Base-by-base conservation (phyloP, 2,797 vertebrate genomes). In the Chelonia mydas region DNA sequence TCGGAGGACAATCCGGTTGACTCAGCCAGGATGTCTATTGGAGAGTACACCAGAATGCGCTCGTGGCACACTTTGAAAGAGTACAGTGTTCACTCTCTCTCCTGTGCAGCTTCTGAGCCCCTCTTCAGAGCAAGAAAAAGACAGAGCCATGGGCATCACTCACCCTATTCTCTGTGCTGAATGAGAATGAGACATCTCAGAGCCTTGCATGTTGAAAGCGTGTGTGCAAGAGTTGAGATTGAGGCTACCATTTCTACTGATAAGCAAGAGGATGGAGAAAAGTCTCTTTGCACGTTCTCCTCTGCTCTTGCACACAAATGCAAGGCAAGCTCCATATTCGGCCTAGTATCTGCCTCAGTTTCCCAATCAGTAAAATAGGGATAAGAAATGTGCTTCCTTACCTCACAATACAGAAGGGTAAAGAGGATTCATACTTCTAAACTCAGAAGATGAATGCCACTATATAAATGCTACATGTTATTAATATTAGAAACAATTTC, bases 131-230 rank as follows among this genome's bases (percentile, higher is more conserved):
- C 19, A 68, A n/a, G n/a, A 76, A 76, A 45, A 61, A 5, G 16
- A 7, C 49, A 37, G 37, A 8, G 6, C 10, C 0, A 0, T 0
- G 0, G 49, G 49, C 82, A 53, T 1, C 17, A 33, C 17, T 49
- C 41, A 53, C 3, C 0, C 19, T 49, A n/a, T 11, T 17, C 31
- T 57, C n/a, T 47, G 28, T 33, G 2, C 84, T 8, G 0, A 0
- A 3, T 12, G 3, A 6, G 4, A 31, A 4, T 0, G 33, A 76
- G 6, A 1, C 8, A 17, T 15, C 91, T 72, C 2, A 1, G 15
- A 37, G 81, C n/a, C n/a, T 83, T 83, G 19, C 47, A 16, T 28
- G 45, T 12, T 76, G 74, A 47, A 47, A 51, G 31, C 6, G 37
- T 4, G 49, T 31, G 23, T 10, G 31, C 45, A 28, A 54, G 41